These are phyloP conservation scores for Manis crassicaudata DNA, from an alignment of 2,797 vertebrate species.

Conservation along the genomic window DNA sequence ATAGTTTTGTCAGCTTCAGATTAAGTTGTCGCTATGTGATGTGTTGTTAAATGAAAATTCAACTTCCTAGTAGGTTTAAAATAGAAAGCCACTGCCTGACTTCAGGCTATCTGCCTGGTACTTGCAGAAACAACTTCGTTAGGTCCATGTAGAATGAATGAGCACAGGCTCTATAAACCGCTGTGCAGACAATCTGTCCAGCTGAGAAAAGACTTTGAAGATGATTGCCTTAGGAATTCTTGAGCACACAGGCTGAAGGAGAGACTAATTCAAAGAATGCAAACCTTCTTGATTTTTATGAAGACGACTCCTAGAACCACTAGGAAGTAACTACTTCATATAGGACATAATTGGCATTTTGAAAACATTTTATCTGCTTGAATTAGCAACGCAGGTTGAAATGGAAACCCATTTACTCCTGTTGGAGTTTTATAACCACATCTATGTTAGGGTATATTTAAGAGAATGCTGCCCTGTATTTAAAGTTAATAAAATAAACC, in stretches of 20 bases:
- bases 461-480: background rate
- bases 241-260: background rate
- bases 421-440: background rate
- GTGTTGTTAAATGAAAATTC: conserved; percentile 66
- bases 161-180: conserved; percentile 39
- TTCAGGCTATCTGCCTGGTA: conserved; percentile 62
- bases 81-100: conserved; percentile 53
- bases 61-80: conserved; percentile 26
- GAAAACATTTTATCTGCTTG: conserved; percentile 53
- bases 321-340: conserved; percentile 40
- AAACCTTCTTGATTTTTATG: conserved; percentile 65
- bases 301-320: conserved; percentile 43
- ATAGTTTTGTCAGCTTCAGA: conserved; percentile 33
- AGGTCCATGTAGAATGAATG: conserved; percentile 45
- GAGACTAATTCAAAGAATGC: conserved; percentile 57
- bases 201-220: conserved; percentile 64
- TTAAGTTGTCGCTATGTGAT: conserved; percentile 50
- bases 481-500: background rate
- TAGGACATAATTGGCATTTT: conserved; percentile 50
- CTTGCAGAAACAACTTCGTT: conserved; percentile 68
- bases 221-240: conserved; percentile 71
- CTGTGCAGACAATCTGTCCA: background rate
- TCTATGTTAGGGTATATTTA: background rate
- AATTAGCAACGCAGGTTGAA: conserved; percentile 38
- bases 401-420: conserved; percentile 34